Conservation (phyloP, 2,888 invertebrate species). For the Teinopalpus imperialis region DNA sequence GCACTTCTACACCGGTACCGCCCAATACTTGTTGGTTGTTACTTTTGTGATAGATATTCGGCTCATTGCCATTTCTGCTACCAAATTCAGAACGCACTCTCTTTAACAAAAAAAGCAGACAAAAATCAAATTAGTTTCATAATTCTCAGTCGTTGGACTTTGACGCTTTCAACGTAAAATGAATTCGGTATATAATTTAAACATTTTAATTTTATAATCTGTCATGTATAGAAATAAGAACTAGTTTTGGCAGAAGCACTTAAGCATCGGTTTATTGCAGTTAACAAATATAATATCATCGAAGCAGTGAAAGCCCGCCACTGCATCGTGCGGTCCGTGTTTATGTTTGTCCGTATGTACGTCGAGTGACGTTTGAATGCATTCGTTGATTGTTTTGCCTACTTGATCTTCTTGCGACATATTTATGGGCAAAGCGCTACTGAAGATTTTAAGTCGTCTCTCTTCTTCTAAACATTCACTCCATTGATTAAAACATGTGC, state of each 20-base stretch:
- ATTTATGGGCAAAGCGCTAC: slow-evolving; percentile 1
- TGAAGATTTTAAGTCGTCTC: slow-evolving; percentile 25
- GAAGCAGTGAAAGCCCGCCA: slow-evolving; percentile 16
- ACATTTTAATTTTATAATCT: not conserved
- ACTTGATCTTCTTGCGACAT: slow-evolving; percentile 30
- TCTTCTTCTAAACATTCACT: slow-evolving; percentile 11
- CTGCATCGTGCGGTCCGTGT: slow-evolving; percentile 15
- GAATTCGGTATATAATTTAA: not conserved
- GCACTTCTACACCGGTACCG: no score
- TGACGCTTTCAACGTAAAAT: not conserved
- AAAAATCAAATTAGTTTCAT: slow-evolving; percentile 5
- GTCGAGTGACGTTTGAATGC: slow-evolving; percentile 38
- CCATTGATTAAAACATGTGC: no score
- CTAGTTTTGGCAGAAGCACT: slow-evolving; percentile 3
- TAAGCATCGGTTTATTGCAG: slow-evolving; percentile 9
- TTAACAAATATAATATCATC: slow-evolving; percentile 21
- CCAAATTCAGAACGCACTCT: no score
- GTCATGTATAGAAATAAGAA: not conserved
- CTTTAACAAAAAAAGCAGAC: no score
- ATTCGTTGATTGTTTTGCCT: slow-evolving; percentile 54
- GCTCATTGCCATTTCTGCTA: no score
- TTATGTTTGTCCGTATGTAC: slow-evolving; percentile 36
- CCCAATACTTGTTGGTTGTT: no score
- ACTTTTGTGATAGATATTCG: no score
- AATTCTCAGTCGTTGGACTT: slow-evolving; percentile 9